Base-by-base conservation (phyloP, 2,797 vertebrate genomes). In the Molossus alvarezi region DNA sequence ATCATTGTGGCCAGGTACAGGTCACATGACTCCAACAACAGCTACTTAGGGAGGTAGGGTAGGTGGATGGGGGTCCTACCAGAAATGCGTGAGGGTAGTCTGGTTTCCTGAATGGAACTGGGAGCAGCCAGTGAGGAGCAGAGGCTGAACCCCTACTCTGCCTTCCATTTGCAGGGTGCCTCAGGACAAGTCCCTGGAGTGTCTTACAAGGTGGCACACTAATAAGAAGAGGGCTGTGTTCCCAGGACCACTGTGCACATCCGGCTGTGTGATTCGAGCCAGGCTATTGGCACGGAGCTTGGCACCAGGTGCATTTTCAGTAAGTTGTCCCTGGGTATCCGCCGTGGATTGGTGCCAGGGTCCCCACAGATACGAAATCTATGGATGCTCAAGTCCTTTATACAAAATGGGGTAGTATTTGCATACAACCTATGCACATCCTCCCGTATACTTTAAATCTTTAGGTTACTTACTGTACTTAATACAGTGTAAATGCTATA, bases 191-290 rank as follows among this genome's bases (percentile, higher is more conserved):
- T 76, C 60, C 27, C 62, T 6, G 4, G 48, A 18, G n/a, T 0
- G 15, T 64, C 57, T 55, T 58, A 37, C 55, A 48, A n/a, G n/a
- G 55, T 6, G 41, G 14, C 15, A 0, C 14, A 1, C 21, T 45
- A 15, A 9, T 1, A 10, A 65, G 51, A 37, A 6, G 0, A 8
- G 3, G 0, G 7, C 53, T 12, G 14, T 3, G 33, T 64, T 11
- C 20, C 57, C 51, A 13, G 51, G 51, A 11, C 41, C 37, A 0
- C 13, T 1, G 4, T 57, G 79, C 7, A 0, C 6, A 18, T 1
- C 3, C 3, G 15, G 27, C 55, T 37, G 37, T 7, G 0, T 5
- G 15, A 25, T 2, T 17, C 15, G 9, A 51, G 41, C 51, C 9
- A 15, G 71, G 51, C 37, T 25, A 29, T 25, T 0, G 3, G 71